Evolutionary conservation across 1,140 invertebrate species (phyloP), one percentile per base, ranked within the genome.

Genomic region (Lordiphosa clarofinis): DNA sequence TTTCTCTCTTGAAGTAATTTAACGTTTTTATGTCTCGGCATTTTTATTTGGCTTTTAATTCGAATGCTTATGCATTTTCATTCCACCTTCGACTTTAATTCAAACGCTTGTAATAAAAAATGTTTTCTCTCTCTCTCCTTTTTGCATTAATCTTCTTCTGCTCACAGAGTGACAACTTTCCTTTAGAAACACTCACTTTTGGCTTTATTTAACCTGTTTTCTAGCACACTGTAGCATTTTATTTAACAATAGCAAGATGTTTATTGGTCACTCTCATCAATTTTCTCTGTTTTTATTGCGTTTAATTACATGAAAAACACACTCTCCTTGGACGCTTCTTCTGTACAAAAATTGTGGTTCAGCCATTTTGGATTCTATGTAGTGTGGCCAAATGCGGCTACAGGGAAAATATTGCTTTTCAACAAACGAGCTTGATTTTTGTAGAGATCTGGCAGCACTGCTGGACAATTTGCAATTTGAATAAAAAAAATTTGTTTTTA

Each of bases 271-370:
- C 52, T 60, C 38, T 36, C 60, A 42, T 55, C 28, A 52, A 70
- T 58, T 75, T 79, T 42, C 38, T 60, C 42, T 40, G 56, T 50
- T 53, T 81, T 75, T 67, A 57, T 67, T 54, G 42, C 39, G 43
- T 52, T 74, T 56, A 71, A 60, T 59, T 58, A 40, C 31, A 63
- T 50, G 37, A 39, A 74, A 73, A 81, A 72, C 76, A 79, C 75
- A 81, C 70, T 81, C 76, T 81, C 58, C 62, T 74, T 81, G 58
- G 75, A 74, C 75, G 75, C 75, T 82, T 66, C 57, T 68, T 72
- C 58, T 66, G 65, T 62, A 70, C 75, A 79, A 78, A 73, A 78
- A 66, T 57, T 75, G 66, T 70, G 62, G 66, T 62, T 69, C 63
- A 65, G 72, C 73, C 72, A 78, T 78, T 82, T 76, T 82, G 75